Base-by-base conservation (phyloP, 2,888 invertebrate genomes). In the Eristalis tenax region DNA sequence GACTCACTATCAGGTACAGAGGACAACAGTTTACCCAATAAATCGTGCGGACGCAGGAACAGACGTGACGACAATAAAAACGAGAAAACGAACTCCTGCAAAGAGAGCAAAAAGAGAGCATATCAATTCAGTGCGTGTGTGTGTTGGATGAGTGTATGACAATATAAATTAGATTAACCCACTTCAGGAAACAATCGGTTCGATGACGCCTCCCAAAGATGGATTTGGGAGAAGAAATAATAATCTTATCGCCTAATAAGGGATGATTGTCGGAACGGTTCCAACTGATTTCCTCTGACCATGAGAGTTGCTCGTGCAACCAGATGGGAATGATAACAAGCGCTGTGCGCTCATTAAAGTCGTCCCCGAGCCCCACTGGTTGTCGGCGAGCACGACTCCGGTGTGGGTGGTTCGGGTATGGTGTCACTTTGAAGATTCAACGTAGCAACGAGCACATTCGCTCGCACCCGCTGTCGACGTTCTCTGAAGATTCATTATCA, bases 1-100 rank as follows among this genome's bases (percentile, higher is more conserved):
- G 92, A 91, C 89, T 91, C 92, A 88, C 90, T 90, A 89, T 93
- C 92, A 92, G 92, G 92, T 92, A 92, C 91, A 84, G 91, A 90
- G 89, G 92, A 90, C 90, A 93, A 89, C 83, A 93, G 90, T 91
- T 91, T 91, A 88, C 92, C 93, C 85, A 93, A 90, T 89, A 93
- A 90, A 89, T 93, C 93, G 89, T 93, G 93, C 66, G 93, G 93
- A 86, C 92, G 92, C 90, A 93, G 90, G 89, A 93, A 93, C 85
- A 93, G 89, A 90, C 93, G 92, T 90, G 92, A 93, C 83, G 93
- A 93, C 90, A 93, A 90, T 90, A 93, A 90, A 91, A 93, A 93
- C 86, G 93, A 92, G 91, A 93, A 93, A 89, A 92, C 90, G 90
- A 92, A 93, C 90, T 93, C 93, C 93, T 93, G 89, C 35, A 90